Conservation (phyloP, 2,888 invertebrate genomes). For the Deilephila porcellus region DNA sequence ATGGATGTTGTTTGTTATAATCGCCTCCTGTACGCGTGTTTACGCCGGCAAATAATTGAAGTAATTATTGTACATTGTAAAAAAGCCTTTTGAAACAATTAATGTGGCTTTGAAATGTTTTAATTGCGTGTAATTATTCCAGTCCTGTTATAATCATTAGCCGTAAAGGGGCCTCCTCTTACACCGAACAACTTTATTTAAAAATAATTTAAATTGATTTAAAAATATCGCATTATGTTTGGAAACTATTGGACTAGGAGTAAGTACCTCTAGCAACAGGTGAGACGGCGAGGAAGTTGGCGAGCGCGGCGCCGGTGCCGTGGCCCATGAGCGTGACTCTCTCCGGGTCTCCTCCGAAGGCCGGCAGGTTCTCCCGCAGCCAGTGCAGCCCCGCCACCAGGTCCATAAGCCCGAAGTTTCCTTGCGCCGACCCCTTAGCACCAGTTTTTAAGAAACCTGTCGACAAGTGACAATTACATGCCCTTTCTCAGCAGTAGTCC, state of each 20-base stretch:
- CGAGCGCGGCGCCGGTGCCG: conserved; percentile 97
- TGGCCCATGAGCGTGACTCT: conserved; percentile 97
- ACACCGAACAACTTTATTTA: too few relatives aligned
- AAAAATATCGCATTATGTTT: not conserved
- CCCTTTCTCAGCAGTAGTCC: too few relatives aligned
- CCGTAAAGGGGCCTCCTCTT: too few relatives aligned
- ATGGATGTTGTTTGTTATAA: conserved; percentile 35
- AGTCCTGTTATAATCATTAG: too few relatives aligned
- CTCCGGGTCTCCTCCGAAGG: conserved; percentile 97
- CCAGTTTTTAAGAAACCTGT: conserved; percentile 96
- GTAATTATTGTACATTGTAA: not conserved
- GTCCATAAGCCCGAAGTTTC: conserved; percentile 96
- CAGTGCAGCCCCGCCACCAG: conserved; percentile 98
- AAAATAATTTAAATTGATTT: too few relatives aligned
- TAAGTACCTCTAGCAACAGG: conserved; percentile 95
- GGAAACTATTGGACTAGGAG: not conserved
- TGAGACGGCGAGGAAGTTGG: conserved; percentile 97
- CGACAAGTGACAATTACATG: conserved; percentile 46
- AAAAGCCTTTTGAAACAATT: conserved; percentile 1
- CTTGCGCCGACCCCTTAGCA: conserved; percentile 94
- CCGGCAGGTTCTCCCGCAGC: conserved; percentile 96
- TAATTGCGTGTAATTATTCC: too few relatives aligned
- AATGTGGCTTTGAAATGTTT: not conserved
- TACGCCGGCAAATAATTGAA: conserved; percentile 6
- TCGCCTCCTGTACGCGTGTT: conserved; percentile 37